Base-by-base conservation (phyloP, 2,888 invertebrate genomes). In the Papilio elwesi region DNA sequence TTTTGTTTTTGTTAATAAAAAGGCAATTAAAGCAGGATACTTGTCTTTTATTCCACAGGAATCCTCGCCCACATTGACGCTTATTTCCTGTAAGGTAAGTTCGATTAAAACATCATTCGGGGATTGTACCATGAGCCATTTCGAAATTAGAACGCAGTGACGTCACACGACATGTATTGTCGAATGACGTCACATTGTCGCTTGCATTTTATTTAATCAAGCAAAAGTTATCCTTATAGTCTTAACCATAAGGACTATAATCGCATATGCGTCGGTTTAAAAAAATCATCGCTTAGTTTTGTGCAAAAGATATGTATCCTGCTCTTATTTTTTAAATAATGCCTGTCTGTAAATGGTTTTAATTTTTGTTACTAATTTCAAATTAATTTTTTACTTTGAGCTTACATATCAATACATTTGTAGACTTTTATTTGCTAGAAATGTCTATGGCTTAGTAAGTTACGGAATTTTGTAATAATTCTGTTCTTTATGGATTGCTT, bases 51-150 rank as follows among this genome's bases (percentile, higher is more conserved):
- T 95, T 94, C 95, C 95, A 83, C 96, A 96, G 96, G 96, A 96
- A 93, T 96, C 96, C 86, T 96, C 96, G 89, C 96, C 96, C 87
- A 96, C 96, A 92, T 95, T 96, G 95, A 96, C 96, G 92, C 95
- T 96, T 89, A 95, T 96, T 91, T 96, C 96, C 94, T 96, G 96
- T 90, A 96, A 96, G 96, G 96, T 96, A 95, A 96, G 96, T 90
- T 36, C 79, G 76, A 71, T 73, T 74, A 76, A 75, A 78, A 72
- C 72, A 75, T 77, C 51, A 52, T 57, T 16, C 77, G 78, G 76
- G 77, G 63, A 62, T 67, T 70, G 71, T 74, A 59, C 55, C 70
- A 71, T 66, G 0, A 0, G n/a, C 36, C 11, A 38, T 57, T 57
- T 51, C 36, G 53, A 53, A 16, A 12, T 71, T n/a, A 55, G 26